phyloP scores from a whole-genome alignment of 2,797 vertebrate species.

The Chloroceryle inda region DNA sequence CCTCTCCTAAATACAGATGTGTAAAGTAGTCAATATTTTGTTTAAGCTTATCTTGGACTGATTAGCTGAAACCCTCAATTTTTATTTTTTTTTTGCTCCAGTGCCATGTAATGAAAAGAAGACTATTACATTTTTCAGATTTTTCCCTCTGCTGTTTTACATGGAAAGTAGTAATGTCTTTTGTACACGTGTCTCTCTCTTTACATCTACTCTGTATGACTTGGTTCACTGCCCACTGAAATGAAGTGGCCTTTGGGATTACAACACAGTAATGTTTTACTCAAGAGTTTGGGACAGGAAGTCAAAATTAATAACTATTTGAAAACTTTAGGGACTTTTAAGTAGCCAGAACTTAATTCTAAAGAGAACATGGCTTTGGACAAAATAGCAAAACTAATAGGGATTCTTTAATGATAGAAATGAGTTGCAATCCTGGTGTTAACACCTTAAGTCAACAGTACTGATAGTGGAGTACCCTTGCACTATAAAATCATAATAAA shows the following conservation, averaged over 20 bases:
- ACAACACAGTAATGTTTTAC: constrained; percentile 9
- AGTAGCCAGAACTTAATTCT: constrained; percentile 29
- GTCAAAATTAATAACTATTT: constrained; percentile 22
- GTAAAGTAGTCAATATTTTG: constrained; percentile 53
- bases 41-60: constrained; percentile 49
- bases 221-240: constrained; percentile 48
- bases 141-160: background rate
- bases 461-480: background rate
- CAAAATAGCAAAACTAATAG: background rate
- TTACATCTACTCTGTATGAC: constrained; percentile 7
- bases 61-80: constrained; percentile 1
- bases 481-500: background rate
- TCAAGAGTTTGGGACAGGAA: constrained; percentile 50
- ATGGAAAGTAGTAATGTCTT: constrained; percentile 5
- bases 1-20: constrained; percentile 54
- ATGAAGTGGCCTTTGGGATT: constrained; percentile 46
- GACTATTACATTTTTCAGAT: background rate
- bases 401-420: background rate
- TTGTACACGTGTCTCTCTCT: background rate
- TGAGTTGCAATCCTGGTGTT: background rate
- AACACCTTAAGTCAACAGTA: background rate
- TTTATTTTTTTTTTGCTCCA: background rate
- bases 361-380: background rate
- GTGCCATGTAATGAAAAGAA: background rate
- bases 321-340: constrained; percentile 39